A percentile compares a stretch with the other conserved stretches of the same genome.
Evolutionary conservation across 30 jellyfish, hydroid and myxozoan species (phyloP).

Genomic region (Aurelia aurita): DNA sequence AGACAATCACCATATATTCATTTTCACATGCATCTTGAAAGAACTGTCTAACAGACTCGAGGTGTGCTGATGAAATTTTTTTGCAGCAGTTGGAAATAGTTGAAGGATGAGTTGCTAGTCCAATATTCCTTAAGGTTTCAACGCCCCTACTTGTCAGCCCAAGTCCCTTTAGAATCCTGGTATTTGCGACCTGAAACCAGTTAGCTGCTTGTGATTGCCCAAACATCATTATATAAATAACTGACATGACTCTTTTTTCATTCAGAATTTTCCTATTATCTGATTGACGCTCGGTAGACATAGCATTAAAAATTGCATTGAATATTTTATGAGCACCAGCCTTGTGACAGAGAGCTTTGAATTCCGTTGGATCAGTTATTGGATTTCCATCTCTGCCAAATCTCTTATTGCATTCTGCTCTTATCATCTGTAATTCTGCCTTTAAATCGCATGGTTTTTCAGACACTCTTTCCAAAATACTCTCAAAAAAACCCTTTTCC

Average conservation of each 20-base stretch:
- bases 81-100: neutral
- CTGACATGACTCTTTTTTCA: conserved; percentile 10
- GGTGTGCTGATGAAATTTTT: conserved; percentile 21
- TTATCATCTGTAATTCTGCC: neutral
- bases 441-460: conserved; percentile 1
- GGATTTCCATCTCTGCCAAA: conserved; percentile 34
- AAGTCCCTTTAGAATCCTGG: conserved; percentile 23
- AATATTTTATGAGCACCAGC: conserved; percentile 39
- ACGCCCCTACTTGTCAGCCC: conserved; percentile 22
- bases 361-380: conserved; percentile 20
- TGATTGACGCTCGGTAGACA: conserved; percentile 11
- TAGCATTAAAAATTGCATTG: neutral
- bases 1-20: conserved; percentile 10
- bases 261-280: conserved; percentile 14
- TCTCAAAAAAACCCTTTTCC: conserved; percentile 6
- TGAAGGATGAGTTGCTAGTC: conserved; percentile 29
- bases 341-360: conserved; percentile 12
- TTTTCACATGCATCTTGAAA: conserved; percentile 15
- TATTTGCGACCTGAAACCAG: conserved; percentile 39
- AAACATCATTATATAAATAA: conserved; percentile 21
- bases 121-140: neutral
- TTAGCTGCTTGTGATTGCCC: conserved; percentile 45
- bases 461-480: neutral
- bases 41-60: neutral
- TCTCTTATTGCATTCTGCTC: conserved; percentile 7